These are phyloP conservation scores for Perccottus glenii DNA, from an alignment of 2,113 vertebrate genomes.

Conservation along the genomic window DNA sequence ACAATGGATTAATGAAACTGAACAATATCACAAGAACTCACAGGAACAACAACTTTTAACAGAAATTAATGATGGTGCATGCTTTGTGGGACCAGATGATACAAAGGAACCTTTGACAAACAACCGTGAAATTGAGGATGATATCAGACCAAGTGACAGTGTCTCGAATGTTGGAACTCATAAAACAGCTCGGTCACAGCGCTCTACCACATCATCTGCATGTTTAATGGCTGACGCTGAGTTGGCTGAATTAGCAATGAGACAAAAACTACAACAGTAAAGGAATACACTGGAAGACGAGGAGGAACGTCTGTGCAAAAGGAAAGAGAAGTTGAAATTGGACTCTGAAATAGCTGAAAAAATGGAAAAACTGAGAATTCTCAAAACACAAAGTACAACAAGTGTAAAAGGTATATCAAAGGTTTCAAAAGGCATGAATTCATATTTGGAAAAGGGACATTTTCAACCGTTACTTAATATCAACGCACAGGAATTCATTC, in stretches of 20 bases:
- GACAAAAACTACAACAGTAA: conserved; percentile 2
- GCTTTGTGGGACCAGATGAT: neutral
- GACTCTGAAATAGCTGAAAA: neutral
- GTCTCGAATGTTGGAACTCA: conserved; percentile 7
- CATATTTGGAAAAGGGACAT: too few relatives aligned
- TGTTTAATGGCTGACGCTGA: conserved; percentile 6
- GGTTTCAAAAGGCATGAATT: too few relatives aligned
- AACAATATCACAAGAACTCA: neutral
- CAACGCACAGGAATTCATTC: too few relatives aligned
- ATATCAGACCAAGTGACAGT: conserved; percentile 11
- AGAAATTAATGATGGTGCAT: neutral
- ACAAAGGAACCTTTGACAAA: neutral
- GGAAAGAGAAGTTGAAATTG: conserved; percentile 2
- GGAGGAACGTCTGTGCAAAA: conserved; percentile 1
- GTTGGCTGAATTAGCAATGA: neutral
- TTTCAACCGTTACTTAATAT: too few relatives aligned
- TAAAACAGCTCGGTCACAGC: neutral
- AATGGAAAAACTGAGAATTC: neutral
- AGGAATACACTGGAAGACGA: conserved; percentile 15
- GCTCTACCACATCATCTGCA: conserved; percentile 9
- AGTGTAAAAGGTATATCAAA: conserved; percentile 7
- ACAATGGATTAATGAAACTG: conserved; percentile 9
- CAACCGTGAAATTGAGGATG: neutral
- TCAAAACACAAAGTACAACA: conserved; percentile 2
- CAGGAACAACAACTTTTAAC: neutral